These are phyloP conservation scores for Gymnoscelis rufifasciata DNA, from an alignment of 2,888 invertebrate species.

Conservation along the genomic window DNA sequence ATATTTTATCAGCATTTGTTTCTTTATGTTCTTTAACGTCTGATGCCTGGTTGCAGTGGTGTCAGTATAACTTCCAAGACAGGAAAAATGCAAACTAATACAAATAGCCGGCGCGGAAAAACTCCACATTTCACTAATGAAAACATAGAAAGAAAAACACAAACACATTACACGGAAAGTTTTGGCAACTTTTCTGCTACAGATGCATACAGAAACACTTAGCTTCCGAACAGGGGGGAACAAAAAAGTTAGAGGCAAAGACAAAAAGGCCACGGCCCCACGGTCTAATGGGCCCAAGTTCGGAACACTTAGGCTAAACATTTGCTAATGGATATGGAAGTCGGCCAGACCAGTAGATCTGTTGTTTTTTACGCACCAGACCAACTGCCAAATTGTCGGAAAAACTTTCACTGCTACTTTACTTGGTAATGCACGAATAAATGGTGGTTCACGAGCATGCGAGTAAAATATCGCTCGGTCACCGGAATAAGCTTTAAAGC, in stretches of 20 bases:
- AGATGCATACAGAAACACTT: constrained; percentile 58
- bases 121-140: constrained; percentile 12
- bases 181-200: constrained; percentile 28
- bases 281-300: constrained; percentile 70
- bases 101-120: background rate
- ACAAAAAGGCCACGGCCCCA: constrained; percentile 57
- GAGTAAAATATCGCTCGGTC: background rate
- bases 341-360: constrained; percentile 53
- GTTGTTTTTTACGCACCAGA: constrained; percentile 61
- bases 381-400: constrained; percentile 59
- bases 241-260: constrained; percentile 62
- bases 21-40: too few species aligned
- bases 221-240: constrained; percentile 48
- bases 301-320: constrained; percentile 77
- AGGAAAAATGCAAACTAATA: too few species aligned
- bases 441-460: too few species aligned
- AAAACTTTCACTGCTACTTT: constrained; percentile 29
- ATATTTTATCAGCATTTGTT: too few species aligned
- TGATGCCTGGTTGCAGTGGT: too few species aligned
- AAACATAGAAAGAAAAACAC: constrained; percentile 16
- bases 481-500: too few species aligned
- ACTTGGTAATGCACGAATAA: constrained; percentile 18
- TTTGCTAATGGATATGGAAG: constrained; percentile 77
- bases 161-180: constrained; percentile 26
- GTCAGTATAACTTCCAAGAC: too few species aligned